Base-by-base conservation (phyloP, 37 sponge, comb jelly and placozoan genomes). In the Axinella damicornis region DNA sequence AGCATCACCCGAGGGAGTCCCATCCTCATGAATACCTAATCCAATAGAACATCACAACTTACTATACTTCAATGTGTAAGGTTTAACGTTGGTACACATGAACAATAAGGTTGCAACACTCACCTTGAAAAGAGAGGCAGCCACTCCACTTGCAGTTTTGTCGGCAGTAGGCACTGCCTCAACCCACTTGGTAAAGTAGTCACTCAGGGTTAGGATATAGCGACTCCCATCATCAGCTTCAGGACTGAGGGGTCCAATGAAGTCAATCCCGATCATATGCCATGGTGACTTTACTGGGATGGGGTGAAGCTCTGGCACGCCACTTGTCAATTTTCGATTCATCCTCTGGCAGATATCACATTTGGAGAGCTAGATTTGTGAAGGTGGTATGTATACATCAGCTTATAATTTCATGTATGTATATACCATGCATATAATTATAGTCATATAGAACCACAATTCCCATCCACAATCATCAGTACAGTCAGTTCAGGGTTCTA, bases 121-220 rank as follows among this genome's bases (percentile, higher is more conserved):
- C 46, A 88, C 93, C 85, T 88, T 92, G 69, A 80, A 88, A 21
- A 88, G 59, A 18, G 80, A 62, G 37, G 37, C 28, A 14, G 93
- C 89, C 22, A 83, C 85, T 21, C 31, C 21, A 65, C 16, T 32
- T 21, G 93, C 93, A 74, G 34, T 30, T 67, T 92, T 88, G 70
- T 76, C 57, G 2, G 74, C 28, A 20, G 77, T 73, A 33, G 89
- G 73, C 35, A 88, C 35, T 59, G 84, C 89, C 31, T 92, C 81
- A 12, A 79, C 86, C 84, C 79, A 88, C 85, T 88, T 92, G 20
- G 89, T 83, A 69, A 92, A 92, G 69, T 92, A 92, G 76, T 92
- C 82, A 78, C 86, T 81, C 13, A 92, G 53, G 14, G 90, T 89
- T 18, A 92, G 57, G 36, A 92, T 85, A 40, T 77, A 92, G n/a